Evolutionary conservation across 2,113 vertebrate species (phyloP).

Genomic region (Ameiurus melas): DNA sequence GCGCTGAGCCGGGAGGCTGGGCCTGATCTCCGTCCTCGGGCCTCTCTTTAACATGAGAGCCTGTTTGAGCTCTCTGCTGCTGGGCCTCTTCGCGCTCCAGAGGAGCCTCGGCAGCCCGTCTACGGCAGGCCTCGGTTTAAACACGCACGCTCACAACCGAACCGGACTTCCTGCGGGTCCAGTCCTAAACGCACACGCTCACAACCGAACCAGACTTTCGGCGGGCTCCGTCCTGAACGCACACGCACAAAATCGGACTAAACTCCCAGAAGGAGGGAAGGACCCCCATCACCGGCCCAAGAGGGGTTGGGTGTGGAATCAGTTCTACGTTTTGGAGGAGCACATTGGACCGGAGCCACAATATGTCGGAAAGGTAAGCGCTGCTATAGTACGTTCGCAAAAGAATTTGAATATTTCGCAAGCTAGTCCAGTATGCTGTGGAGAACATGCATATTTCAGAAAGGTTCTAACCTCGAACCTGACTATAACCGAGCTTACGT

Average conservation of each 20-base stretch:
- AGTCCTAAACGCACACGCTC: neutral
- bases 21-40: constrained; percentile 61
- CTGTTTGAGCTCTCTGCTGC: constrained; percentile 80
- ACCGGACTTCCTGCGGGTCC: neutral
- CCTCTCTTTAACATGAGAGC: constrained; percentile 80
- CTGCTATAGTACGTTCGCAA: neutral
- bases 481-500: neutral
- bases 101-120: constrained; percentile 75
- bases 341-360: constrained; percentile 87
- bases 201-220: constrained; percentile 68
- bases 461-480: neutral
- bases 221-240: constrained; percentile 77
- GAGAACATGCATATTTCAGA: neutral
- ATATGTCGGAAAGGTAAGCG: constrained; percentile 86
- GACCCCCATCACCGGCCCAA: constrained; percentile 87
- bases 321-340: constrained; percentile 94
- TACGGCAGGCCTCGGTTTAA: constrained; percentile 76
- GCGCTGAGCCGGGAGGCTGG: constrained; percentile 66
- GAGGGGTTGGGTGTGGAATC: constrained; percentile 90
- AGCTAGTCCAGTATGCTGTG: neutral
- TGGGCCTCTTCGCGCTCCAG: constrained; percentile 85
- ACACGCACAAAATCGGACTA: constrained; percentile 73
- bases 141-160: constrained; percentile 57
- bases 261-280: constrained; percentile 77
- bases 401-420: neutral